These are phyloP conservation scores for Drosophila busckii DNA, from an alignment of 1,140 invertebrate species.

Conservation along the genomic window DNA sequence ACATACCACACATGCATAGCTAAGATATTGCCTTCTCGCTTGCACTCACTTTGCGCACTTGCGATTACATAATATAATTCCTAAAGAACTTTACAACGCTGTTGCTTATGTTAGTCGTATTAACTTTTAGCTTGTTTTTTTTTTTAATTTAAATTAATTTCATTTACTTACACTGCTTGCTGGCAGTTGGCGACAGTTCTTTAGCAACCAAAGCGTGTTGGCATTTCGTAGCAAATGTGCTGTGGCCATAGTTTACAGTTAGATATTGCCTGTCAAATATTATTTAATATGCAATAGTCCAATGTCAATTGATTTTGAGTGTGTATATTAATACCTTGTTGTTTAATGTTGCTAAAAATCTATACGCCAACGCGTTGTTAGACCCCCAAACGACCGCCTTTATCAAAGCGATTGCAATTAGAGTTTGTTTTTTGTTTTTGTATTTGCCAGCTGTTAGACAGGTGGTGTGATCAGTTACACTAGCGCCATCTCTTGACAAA, in stretches of 20 bases:
- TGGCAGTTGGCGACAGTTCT: conserved; percentile 29
- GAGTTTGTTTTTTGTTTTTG: conserved; percentile 37
- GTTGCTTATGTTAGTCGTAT: conserved; percentile 1
- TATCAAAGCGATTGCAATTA: conserved; percentile 21
- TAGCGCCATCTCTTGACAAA: conserved; percentile 23
- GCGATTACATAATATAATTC: conserved; percentile 47
- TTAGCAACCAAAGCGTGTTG: conserved; percentile 48
- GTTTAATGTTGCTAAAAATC: conserved; percentile 18
- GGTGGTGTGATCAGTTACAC: conserved; percentile 20
- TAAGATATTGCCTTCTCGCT: conserved; percentile 25
- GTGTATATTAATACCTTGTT: conserved; percentile 11
- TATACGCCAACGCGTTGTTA: background rate
- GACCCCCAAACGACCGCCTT: conserved; percentile 25
- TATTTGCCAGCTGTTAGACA: conserved; percentile 31
- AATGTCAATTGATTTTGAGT: background rate
- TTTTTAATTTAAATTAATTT: background rate
- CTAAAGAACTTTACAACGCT: conserved; percentile 5
- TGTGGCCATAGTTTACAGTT: conserved; percentile 27
- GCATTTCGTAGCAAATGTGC: conserved; percentile 58
- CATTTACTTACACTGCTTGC: conserved; percentile 10
- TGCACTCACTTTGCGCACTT: conserved; percentile 15
- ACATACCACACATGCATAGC: background rate
- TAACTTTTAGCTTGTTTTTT: conserved; percentile 11
- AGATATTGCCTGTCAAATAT: background rate
- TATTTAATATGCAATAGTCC: background rate